Evolutionary conservation across 2,888 invertebrate species (phyloP), one percentile per base, ranked within the genome.

Genomic region (Eremobia ochroleuca): DNA sequence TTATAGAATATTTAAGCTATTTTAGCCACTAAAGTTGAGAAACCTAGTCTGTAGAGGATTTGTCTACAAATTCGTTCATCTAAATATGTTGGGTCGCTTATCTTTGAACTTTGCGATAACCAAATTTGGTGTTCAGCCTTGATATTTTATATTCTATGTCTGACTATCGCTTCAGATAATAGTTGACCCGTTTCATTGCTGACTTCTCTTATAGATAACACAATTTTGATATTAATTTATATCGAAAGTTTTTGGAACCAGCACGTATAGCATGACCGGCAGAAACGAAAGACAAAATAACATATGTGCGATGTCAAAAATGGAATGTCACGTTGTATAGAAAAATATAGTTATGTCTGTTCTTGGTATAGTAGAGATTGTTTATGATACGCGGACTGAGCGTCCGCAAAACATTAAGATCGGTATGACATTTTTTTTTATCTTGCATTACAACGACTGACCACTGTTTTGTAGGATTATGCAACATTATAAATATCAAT

Each of bases 71-170:
- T 66, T 15, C 11, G 21, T 55, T 46, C 15, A 46, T 15, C 1
- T 49, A 49, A 69, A 85, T 66, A 28, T 49, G 31, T 78, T 49
- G n/a, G 61, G 9, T 34, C 28, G 1, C 46, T 83, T 81, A 83
- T 83, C 86, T 76, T 40, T 77, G 79, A 87, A 73, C 83, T 81
- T 66, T 74, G 59, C 6, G 34, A 68, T 64, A 66, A n/a, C 62
- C 72, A 66, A 70, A 76, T 76, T 67, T 40, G 40, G 40, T 61
- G 43, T 37, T 72, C 31, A 15, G 3, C 72, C 70, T 58, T 78
- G 64, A 73, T 34, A 64, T 69, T 71, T 68, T 18, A 62, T 73
- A 40, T 21, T 25, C 25, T 52, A 15, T 15, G n/a, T 55, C 8
- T n/a, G 37, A 18, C 37, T 68, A 46, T 25, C 46, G 49, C 15